Evolutionary conservation across 2,888 invertebrate species (phyloP), one percentile per base, ranked within the genome.

Genomic region (Drosophila nr. fundita): DNA sequence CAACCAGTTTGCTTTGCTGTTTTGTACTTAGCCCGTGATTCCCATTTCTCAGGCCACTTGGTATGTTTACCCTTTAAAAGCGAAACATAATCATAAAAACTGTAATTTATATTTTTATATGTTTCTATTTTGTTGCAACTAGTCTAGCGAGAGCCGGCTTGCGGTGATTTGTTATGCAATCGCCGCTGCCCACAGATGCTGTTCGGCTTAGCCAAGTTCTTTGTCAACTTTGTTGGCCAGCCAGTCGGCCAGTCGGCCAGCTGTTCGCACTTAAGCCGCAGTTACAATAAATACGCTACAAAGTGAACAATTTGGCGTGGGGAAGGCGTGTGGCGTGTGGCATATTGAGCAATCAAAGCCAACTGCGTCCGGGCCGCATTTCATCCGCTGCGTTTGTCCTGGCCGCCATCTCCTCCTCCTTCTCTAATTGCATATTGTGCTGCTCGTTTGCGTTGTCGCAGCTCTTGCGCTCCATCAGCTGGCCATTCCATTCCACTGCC

Each of bases 331-430:
- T 50, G 42, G 40, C 4, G 40, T 57, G 30, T 21, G 29, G 57
- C 57, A 83, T 82, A 89, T 85, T 85, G 87, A 83, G 89, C 89
- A 87, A 89, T 87, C 87, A 87, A 89, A 85, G 80, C 89, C 85
- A 87, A 89, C 87, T 89, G 87, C 73, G 87, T 67, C 78, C 83
- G 65, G 52, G 64, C 53, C 27, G 50, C 67, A 62, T 36, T 69
- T 68, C 61, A 55, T 49, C 60, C 59, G 42, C n/a, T 48, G 50
- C 52, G 36, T 13, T 24, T n/a, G 18, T 11, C 34, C 53, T 15
- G 29, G 50, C 34, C 32, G n/a, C 38, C 52, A 40, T n/a, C 55
- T 50, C 11, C 67, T 55, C 49, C 73, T 70, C 49, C 80, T 62
- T 50, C 81, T 75, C 84, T 87, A 86, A 84, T 86, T 87, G 87